Conservation (phyloP, 2,888 invertebrate genomes). For the Teleiodes luculella region DNA sequence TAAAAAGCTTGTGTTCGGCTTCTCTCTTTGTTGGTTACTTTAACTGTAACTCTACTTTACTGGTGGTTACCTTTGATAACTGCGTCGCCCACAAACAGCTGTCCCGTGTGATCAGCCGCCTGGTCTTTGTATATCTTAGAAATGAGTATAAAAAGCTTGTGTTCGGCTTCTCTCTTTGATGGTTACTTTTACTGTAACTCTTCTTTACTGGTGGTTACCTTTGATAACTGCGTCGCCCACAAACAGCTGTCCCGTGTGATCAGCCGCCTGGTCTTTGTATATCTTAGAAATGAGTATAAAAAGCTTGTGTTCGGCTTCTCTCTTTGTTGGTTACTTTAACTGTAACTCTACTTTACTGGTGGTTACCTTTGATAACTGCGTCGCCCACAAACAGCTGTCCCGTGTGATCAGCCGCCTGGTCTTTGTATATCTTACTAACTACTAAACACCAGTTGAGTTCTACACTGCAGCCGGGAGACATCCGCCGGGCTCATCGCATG, state of each 20-base stretch:
- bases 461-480: too few relatives aligned
- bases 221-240: conserved; percentile 98
- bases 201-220: conserved; percentile 78
- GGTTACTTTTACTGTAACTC: too few relatives aligned
- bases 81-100: conserved; percentile 97
- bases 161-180: conserved; percentile 98
- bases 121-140: conserved; percentile 97
- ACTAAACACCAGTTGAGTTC: too few relatives aligned
- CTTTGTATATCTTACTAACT: too few relatives aligned
- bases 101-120: conserved; percentile 94
- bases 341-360: too few relatives aligned
- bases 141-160: conserved; percentile 96
- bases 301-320: conserved; percentile 96
- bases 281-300: conserved; percentile 98
- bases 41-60: too few relatives aligned
- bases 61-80: conserved; percentile 89
- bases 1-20: too few relatives aligned
- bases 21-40: too few relatives aligned
- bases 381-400: conserved; percentile 98
- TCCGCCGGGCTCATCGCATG: too few relatives aligned
- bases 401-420: conserved; percentile 94
- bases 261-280: conserved; percentile 96
- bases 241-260: conserved; percentile 94
- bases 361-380: conserved; percentile 94
- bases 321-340: conserved; percentile 98